A percentile compares a stretch with the other conserved stretches of the same genome.
phyloP scores from a whole-genome alignment of 2,888 invertebrate genomes.

The Argyresthia goedartella region DNA sequence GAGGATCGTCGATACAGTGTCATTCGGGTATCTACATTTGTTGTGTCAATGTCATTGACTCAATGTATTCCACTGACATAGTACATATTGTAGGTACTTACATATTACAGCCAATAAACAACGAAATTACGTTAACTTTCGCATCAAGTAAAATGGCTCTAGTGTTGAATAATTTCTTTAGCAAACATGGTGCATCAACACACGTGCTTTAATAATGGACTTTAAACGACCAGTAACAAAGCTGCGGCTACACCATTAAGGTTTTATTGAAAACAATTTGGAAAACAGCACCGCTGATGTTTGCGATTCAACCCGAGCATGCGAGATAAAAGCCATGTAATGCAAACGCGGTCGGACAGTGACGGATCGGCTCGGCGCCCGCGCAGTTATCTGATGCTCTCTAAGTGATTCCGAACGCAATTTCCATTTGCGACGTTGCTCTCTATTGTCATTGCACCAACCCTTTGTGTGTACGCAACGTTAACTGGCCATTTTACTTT shows the following conservation, averaged over 20 bases:
- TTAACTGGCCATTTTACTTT: conserved; percentile 2
- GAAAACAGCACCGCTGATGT: conserved; percentile 62
- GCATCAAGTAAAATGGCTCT: background rate
- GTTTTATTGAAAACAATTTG: conserved; percentile 66
- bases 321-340: conserved; percentile 65
- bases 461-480: conserved; percentile 17
- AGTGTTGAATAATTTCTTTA: background rate
- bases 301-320: conserved; percentile 57
- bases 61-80: too few species aligned
- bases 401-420: conserved; percentile 63
- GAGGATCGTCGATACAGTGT: too few species aligned
- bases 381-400: conserved; percentile 61
- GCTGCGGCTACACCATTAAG: conserved; percentile 47
- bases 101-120: too few species aligned
- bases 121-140: too few species aligned
- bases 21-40: too few species aligned
- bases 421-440: conserved; percentile 61
- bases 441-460: conserved; percentile 55
- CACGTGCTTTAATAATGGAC: background rate
- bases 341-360: conserved; percentile 65
- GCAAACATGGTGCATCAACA: background rate
- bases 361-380: conserved; percentile 64
- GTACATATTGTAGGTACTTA: too few species aligned
- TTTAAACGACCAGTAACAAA: conserved; percentile 22
- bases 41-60: too few species aligned